Percentiles rank a stretch among this genome's conserved stretches.
Conservation (phyloP, 1,140 invertebrate genomes). For the Heliconius hewitsoni region DNA sequence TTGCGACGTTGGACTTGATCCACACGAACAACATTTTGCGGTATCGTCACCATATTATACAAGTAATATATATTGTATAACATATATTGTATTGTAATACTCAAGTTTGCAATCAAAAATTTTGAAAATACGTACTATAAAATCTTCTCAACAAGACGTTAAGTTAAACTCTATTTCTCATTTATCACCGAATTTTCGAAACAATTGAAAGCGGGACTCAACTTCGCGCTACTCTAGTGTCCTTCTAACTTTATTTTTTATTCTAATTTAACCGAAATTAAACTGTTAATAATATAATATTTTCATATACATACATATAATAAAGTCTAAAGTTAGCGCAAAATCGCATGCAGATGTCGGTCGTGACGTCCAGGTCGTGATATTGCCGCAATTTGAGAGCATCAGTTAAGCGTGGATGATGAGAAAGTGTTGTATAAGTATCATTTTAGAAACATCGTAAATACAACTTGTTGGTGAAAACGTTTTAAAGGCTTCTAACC, state of each 20-base stretch:
- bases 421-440: constrained; percentile 39
- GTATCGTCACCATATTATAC: too few species aligned
- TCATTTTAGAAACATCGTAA: constrained; percentile 24
- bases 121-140: too few species aligned
- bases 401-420: constrained; percentile 42
- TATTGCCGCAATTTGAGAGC: constrained; percentile 40
- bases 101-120: too few species aligned
- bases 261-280: not conserved
- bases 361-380: constrained; percentile 42
- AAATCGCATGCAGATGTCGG: not conserved
- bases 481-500: not conserved
- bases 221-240: not conserved
- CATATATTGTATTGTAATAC: too few species aligned
- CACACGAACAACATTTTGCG: too few species aligned
- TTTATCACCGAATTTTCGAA: too few species aligned
- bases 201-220: too few species aligned
- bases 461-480: constrained; percentile 3
- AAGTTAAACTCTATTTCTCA: too few species aligned
- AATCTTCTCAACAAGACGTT: too few species aligned
- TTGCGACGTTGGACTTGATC: too few species aligned
- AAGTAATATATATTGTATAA: too few species aligned
- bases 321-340: constrained; percentile 2
- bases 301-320: not conserved
- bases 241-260: too few species aligned
- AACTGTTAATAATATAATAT: not conserved